phyloP scores from a whole-genome alignment of 2,113 vertebrate species.

The Lagopus leucura region DNA sequence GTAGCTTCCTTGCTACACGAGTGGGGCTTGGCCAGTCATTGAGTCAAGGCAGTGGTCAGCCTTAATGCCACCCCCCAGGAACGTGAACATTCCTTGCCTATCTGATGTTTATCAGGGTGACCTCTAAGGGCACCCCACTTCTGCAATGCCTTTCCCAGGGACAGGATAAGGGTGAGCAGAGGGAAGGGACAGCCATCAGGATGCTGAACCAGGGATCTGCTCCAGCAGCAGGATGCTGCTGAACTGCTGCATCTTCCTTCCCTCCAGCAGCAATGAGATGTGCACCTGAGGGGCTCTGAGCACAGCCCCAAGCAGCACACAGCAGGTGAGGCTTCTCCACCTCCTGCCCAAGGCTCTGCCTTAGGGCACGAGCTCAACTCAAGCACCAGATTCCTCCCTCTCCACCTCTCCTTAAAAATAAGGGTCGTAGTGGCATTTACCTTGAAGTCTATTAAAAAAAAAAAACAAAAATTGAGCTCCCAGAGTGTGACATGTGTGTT shows the following conservation, averaged over 20 bases:
- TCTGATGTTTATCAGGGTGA: background rate
- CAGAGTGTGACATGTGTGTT: constrained; percentile 60
- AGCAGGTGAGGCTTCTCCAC: constrained; percentile 20
- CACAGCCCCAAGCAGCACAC: background rate
- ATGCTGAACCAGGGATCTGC: background rate
- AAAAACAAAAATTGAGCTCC: background rate
- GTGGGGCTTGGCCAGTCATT: background rate
- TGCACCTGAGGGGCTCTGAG: background rate
- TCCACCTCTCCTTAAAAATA: background rate
- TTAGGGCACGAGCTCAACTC: constrained; percentile 46
- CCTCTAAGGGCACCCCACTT: background rate
- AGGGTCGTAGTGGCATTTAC: constrained; percentile 53
- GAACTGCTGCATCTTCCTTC: background rate
- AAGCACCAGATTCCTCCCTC: background rate
- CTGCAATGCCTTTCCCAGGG: background rate
- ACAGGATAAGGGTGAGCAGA: background rate
- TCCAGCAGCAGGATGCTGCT: background rate
- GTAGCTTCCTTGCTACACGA: background rate
- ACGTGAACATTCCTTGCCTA: accelerated
- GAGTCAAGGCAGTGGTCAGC: background rate
- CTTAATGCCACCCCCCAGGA: background rate
- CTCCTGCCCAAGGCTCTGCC: constrained; percentile 61
- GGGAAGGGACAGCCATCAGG: background rate
- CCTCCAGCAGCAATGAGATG: background rate
- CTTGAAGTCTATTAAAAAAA: constrained; percentile 44